phyloP scores from a whole-genome alignment of 2,888 invertebrate genomes.

The Cheilosia impressa region DNA sequence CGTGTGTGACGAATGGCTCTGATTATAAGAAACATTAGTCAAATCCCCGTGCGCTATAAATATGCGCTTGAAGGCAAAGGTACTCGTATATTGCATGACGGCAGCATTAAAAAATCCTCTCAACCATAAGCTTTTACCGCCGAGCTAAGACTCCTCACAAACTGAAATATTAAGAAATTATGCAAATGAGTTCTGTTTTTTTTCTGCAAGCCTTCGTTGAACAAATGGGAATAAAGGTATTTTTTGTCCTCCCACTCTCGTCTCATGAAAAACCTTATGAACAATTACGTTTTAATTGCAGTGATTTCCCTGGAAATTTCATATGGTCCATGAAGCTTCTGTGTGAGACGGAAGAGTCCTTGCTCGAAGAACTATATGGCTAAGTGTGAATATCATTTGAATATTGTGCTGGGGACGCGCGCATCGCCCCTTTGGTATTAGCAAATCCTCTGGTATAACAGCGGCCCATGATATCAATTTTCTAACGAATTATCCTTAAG shows the following conservation, averaged over 20 bases:
- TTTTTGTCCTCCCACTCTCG: conserved; percentile 19
- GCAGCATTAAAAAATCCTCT: conserved; percentile 71
- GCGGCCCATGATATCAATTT: conserved; percentile 72
- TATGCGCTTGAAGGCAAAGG: not conserved
- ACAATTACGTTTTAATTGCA: conserved; percentile 83
- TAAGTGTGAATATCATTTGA: conserved; percentile 61
- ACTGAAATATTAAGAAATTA: conserved; percentile 83
- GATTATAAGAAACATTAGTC: conserved; percentile 75
- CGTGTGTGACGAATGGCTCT: conserved; percentile 61
- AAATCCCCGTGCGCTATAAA: conserved; percentile 65
- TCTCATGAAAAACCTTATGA: conserved; percentile 74
- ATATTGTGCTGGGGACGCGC: conserved; percentile 57
- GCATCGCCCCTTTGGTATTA: conserved; percentile 32
- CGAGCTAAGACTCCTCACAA: conserved; percentile 74
- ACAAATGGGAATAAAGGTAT: conserved; percentile 59
- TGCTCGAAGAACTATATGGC: conserved; percentile 36
- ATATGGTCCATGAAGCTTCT: conserved; percentile 64
- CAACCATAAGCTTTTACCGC: conserved; percentile 72
- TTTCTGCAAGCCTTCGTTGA: conserved; percentile 27
- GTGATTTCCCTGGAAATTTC: conserved; percentile 80
- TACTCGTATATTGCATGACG: conserved; percentile 39
- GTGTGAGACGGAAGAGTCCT: conserved; percentile 49
- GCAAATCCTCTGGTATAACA: conserved; percentile 25
- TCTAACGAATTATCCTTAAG: conserved; percentile 71
- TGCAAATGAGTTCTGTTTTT: conserved; percentile 81